Percentiles rank a stretch among this genome's conserved stretches.
phyloP scores from a whole-genome alignment of 2,113 vertebrate genomes.

The Menidia beryllina region DNA sequence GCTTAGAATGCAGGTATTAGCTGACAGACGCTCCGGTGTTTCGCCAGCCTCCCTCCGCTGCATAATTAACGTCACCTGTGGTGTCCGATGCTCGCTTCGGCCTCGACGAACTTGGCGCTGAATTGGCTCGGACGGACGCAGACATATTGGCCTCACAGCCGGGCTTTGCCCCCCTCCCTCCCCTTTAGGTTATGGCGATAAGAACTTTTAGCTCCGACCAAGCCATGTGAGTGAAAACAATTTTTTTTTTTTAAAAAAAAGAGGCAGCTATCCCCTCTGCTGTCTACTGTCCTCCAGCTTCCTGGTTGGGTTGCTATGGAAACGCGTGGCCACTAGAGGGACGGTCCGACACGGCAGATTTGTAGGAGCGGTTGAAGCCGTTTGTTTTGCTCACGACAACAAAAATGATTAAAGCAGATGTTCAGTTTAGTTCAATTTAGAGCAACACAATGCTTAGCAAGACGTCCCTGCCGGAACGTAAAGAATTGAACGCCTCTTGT shows the following conservation, averaged over 20 bases:
- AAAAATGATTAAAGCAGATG: too few relatives aligned
- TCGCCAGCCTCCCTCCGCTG: not conserved
- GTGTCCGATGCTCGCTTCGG: not conserved
- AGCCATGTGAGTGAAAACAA: not conserved
- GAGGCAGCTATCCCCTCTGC: not conserved
- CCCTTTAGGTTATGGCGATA: fast-evolving
- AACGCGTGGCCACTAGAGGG: conserved; percentile 9
- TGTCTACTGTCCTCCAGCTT: conserved; percentile 13
- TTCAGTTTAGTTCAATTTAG: too few relatives aligned
- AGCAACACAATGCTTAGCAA: too few relatives aligned
- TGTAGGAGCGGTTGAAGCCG: too few relatives aligned
- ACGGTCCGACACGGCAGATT: not conserved
- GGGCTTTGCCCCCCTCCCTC: not conserved
- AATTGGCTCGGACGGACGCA: conserved; percentile 19
- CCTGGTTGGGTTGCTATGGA: conserved; percentile 58
- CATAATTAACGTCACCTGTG: conserved; percentile 35
- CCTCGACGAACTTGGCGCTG: conserved; percentile 36
- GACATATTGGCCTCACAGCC: conserved; percentile 44
- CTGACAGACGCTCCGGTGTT: not conserved
- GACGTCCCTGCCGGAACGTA: too few relatives aligned
- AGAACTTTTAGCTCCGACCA: not conserved
- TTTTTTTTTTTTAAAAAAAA: not conserved
- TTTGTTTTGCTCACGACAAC: too few relatives aligned
- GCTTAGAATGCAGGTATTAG: not conserved
- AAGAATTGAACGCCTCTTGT: too few relatives aligned